Evolutionary conservation across 2,888 invertebrate genomes (phyloP).

Genomic region (Sialis lutaria): DNA sequence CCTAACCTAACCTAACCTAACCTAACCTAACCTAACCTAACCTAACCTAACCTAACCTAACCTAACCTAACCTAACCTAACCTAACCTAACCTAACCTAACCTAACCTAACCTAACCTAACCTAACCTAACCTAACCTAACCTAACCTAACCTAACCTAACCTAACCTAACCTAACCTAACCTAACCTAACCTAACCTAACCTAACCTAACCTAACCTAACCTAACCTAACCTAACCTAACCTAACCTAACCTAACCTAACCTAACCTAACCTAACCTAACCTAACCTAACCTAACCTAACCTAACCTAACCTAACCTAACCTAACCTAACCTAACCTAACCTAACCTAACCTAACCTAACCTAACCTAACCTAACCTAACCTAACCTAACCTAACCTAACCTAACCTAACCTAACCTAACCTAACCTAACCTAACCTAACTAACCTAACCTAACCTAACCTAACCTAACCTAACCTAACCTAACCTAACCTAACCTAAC

Average conservation of each 20-base stretch:
- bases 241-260: slow-evolving; percentile 7
- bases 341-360: slow-evolving; percentile 11
- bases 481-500: slow-evolving; percentile 10
- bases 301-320: slow-evolving; percentile 10
- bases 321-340: slow-evolving; percentile 11
- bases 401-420: slow-evolving; percentile 11
- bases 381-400: slow-evolving; percentile 10
- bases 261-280: slow-evolving; percentile 11
- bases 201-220: slow-evolving; percentile 10
- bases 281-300: slow-evolving; percentile 11
- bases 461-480: slow-evolving; percentile 11
- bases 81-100: too few relatives aligned
- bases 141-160: slow-evolving; percentile 10
- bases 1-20: too few relatives aligned
- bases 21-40: too few relatives aligned
- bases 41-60: too few relatives aligned
- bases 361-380: slow-evolving; percentile 11
- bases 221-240: too few relatives aligned
- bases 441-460: too few relatives aligned
- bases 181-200: slow-evolving; percentile 10
- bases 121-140: slow-evolving; percentile 7
- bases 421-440: slow-evolving; percentile 8
- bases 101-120: too few relatives aligned
- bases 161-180: slow-evolving; percentile 9
- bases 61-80: too few relatives aligned